Base-by-base conservation (phyloP, 2,888 invertebrate species). In the Aproaerema taeniolella region DNA sequence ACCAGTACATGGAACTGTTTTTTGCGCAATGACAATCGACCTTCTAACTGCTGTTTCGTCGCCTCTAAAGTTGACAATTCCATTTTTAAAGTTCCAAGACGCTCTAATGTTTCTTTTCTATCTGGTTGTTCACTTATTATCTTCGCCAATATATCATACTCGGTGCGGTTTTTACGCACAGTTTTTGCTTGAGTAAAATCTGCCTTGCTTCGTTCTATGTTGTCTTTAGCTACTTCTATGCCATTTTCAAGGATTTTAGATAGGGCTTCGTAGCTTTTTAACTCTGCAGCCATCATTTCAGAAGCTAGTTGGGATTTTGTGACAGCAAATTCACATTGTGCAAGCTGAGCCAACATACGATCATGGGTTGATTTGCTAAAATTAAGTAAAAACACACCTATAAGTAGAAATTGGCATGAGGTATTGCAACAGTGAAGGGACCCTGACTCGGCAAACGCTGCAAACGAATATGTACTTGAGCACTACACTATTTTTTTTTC, bases 91-190 rank as follows among this genome's bases (percentile, higher is more conserved):
- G 89, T 89, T 31, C 89, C 88, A 1, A 96, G 81, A 47, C 91
- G 88, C 49, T 92, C 90, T 41, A 89, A 78, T 0, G 94, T 95
- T 49, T 94, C 93, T 58, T 92, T 93, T 52, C 97, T 89, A 61
- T 96, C 96, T 0, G 97, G 97, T 65, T 97, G 96, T 58, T 94
- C 91, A 52, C 92, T 93, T 46, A 98, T 97, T 0, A 96, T 91
- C 70, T 95, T 95, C 0, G 97, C 97, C 28, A 98, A 65, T 8
- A 96, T 92, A 83, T 98, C 97, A 79, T 98, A 98, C 69, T 97
- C 97, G 82, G 94, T 93, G 58, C 95, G 90, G 69, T 98, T 96
- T 66, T 95, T 95, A 9, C 97, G 89, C 15, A 96, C 92, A 51
- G 93, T 91, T 67, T 95, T 95, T 0, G 96, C 96, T 60, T 93